A percentile compares a stretch with the other conserved stretches of the same genome.
phyloP scores from a whole-genome alignment of 92 coral and sea anemone species.

The Palythoa caribaeorum region DNA sequence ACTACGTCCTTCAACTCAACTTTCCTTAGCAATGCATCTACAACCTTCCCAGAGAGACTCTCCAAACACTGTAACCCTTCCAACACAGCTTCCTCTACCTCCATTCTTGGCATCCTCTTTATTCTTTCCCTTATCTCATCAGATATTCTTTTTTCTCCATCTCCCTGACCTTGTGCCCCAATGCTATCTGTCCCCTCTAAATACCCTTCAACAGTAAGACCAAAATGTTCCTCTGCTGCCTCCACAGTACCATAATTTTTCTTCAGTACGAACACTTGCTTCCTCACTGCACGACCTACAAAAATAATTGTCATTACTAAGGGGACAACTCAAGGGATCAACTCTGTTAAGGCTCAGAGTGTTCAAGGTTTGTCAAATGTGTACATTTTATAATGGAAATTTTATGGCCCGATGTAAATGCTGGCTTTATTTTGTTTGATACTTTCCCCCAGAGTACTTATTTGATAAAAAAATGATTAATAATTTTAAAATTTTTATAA shows the following conservation, averaged over 20 bases:
- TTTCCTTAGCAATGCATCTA: background rate
- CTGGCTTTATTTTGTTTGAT: too few species aligned
- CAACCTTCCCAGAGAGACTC: background rate
- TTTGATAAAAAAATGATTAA: too few species aligned
- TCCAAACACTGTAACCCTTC: background rate
- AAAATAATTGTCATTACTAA: too few species aligned
- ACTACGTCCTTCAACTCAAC: too few species aligned
- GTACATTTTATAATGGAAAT: too few species aligned
- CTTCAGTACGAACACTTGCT: background rate
- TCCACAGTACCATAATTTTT: background rate
- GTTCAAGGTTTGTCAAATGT: too few species aligned
- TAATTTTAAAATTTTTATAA: too few species aligned
- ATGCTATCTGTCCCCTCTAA: background rate
- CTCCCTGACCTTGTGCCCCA: background rate
- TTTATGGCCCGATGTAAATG: too few species aligned
- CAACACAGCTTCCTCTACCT: constrained; percentile 10
- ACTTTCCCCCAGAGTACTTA: too few species aligned
- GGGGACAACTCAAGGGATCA: too few species aligned
- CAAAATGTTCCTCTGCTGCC: constrained; percentile 13
- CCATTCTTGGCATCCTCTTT: background rate
- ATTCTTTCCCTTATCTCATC: background rate
- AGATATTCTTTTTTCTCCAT: background rate
- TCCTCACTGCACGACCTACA: background rate
- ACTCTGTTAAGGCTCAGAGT: too few species aligned
- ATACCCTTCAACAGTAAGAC: constrained; percentile 1